These are phyloP conservation scores for Alligator sinensis DNA, from an alignment of 2,113 vertebrate species.

Conservation along the genomic window DNA sequence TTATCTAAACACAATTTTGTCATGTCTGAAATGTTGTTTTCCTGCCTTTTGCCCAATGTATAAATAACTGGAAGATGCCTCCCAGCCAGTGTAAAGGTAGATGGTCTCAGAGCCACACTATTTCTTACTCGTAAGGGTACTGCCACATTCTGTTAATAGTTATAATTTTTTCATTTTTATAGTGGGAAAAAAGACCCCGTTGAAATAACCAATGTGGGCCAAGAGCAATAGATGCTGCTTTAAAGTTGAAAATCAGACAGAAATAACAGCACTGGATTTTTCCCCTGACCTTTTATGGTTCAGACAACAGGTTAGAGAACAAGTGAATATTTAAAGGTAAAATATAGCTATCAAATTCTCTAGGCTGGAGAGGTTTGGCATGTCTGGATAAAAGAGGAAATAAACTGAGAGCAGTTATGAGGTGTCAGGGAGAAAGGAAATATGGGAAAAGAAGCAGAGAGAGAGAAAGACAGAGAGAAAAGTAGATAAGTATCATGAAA, in stretches of 20 bases:
- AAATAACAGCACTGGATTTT: not conserved
- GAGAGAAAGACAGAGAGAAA: not conserved
- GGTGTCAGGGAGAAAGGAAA: not conserved
- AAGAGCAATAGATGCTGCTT: fast-evolving
- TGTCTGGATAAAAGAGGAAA: not conserved
- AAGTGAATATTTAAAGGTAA: not conserved
- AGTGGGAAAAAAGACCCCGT: not conserved
- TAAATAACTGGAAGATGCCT: not conserved
- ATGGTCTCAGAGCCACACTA: not conserved
- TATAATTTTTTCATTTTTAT: not conserved
- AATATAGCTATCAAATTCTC: not conserved
- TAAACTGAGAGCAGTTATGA: not conserved
- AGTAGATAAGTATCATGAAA: not conserved
- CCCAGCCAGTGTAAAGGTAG: no score
- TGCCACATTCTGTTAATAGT: not conserved
- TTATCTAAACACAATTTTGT: not conserved
- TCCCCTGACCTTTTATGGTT: not conserved
- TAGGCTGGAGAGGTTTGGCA: not conserved
- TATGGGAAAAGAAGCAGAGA: not conserved
- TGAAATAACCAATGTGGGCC: not conserved
- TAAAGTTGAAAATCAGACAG: not conserved
- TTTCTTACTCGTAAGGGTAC: not conserved
- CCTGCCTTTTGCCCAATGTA: not conserved
- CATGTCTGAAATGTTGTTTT: not conserved
- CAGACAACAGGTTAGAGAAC: not conserved